Evolutionary conservation across 2,888 invertebrate genomes (phyloP), one percentile per base, ranked within the genome.

Genomic region (Drosophila borborema): DNA sequence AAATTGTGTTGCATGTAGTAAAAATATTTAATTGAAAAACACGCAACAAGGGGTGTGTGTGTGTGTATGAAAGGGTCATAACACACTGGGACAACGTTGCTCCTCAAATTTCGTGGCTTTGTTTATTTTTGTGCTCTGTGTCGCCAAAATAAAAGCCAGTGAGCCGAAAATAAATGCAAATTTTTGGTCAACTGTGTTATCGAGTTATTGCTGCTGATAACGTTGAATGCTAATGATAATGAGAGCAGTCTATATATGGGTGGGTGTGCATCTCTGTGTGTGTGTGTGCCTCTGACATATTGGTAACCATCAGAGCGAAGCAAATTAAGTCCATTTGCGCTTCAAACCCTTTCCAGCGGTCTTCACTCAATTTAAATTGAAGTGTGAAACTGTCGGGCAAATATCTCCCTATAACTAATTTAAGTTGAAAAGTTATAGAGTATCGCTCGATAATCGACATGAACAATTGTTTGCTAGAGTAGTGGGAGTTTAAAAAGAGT

Each of bases 21-120:
- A 70, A 89, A 90, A 90, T 84, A 84, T 90, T 89, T 86, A 86
- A 89, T 90, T 86, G 84, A 79, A 89, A 83, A 89, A 83, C 90
- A 76, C 77, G 77, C 77, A 65, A 63, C 59, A 55, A 62, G 20
- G 12, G 16, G 28, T 34, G 18, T 51, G 34, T 8, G 28, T 9
- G 40, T 9, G 23, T 23, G 7, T 20, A 1, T 36, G 36, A 8
- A 14, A n/a, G 55, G 41, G 55, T 31, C 55, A 28, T n/a, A 28
- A 38, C 40, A 55, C 12, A 31, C 55, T 12, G 54, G 54, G 10
- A 38, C 54, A 28, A 4, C 55, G n/a, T 18, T 31, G 40, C 14
- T 41, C 18, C 28, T 41, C 55, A 31, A 41, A 56, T 56, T 56
- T 31, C 31, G 41, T 28, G 55, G 41, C 28, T 54, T 55, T 55